Percentiles rank a stretch among this genome's conserved stretches.
Conservation (phyloP, 2,797 vertebrate genomes). For the Crypturellus tataupa region DNA sequence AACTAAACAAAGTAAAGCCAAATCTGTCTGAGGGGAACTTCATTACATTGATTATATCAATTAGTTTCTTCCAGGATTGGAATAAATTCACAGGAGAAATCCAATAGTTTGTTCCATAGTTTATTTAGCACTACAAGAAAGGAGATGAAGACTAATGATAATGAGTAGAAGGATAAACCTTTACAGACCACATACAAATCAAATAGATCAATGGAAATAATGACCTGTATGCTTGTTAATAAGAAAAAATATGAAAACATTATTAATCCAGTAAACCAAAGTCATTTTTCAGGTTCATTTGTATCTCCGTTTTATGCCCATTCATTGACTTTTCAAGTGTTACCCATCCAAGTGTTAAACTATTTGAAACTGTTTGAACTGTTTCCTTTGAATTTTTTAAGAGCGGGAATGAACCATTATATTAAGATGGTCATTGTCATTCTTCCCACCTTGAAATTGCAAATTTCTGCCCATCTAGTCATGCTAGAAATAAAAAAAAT, state of each 20-base stretch:
- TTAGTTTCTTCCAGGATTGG: background rate
- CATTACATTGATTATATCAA: background rate
- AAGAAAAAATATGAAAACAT: background rate
- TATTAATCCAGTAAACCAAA: conserved; percentile 30
- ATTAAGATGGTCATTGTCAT: background rate
- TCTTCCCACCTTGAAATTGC: background rate
- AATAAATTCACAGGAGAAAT: background rate
- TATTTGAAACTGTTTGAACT: background rate
- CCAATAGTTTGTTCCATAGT: background rate
- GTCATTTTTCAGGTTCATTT: background rate
- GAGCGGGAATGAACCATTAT: background rate
- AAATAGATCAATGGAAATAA: background rate
- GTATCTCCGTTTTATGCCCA: background rate
- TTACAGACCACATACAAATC: background rate
- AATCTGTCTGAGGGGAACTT: background rate
- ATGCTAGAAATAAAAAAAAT: background rate
- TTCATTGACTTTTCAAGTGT: background rate
- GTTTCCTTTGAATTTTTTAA: background rate
- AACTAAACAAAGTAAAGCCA: background rate
- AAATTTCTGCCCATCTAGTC: background rate
- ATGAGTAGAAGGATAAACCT: background rate
- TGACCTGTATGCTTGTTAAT: background rate
- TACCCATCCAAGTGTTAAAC: background rate
- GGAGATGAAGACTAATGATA: background rate
- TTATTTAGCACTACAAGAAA: background rate